These are phyloP conservation scores for Tetraneura akinire DNA, from an alignment of 1,140 invertebrate species.

Conservation along the genomic window DNA sequence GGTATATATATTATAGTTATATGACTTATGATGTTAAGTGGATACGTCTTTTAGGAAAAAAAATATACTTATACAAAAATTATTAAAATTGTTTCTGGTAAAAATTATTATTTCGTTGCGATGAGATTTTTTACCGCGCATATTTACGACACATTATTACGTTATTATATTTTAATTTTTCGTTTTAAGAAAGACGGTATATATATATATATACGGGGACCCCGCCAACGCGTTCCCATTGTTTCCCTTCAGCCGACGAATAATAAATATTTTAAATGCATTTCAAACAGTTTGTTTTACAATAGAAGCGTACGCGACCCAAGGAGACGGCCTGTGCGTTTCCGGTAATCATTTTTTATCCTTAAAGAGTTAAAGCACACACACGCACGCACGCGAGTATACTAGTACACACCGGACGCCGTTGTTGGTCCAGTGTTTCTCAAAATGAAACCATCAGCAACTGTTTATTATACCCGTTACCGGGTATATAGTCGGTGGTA, in stretches of 20 bases:
- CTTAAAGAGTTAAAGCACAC: conserved; percentile 9
- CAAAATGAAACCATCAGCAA: neutral
- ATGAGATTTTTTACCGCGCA: too few relatives aligned
- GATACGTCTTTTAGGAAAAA: too few relatives aligned
- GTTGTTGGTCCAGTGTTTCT: neutral
- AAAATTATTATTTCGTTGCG: too few relatives aligned
- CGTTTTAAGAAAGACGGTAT: neutral
- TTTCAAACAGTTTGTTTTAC: conserved; percentile 43
- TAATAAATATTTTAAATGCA: conserved; percentile 32
- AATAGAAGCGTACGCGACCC: conserved; percentile 32
- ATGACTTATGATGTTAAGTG: too few relatives aligned
- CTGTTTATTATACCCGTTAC: neutral
- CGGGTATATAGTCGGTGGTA: neutral
- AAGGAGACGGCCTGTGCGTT: neutral
- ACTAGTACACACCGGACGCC: neutral
- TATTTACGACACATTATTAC: neutral
- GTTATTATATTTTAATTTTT: neutral
- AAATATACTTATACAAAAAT: too few relatives aligned
- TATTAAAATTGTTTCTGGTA: too few relatives aligned
- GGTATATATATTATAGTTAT: too few relatives aligned
- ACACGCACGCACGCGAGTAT: neutral
- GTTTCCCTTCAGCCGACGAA: neutral
- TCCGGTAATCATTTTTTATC: conserved; percentile 38
- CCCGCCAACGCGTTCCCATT: conserved; percentile 29
- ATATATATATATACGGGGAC: neutral